Evolutionary conservation across 2,113 vertebrate species (phyloP), one percentile per base, ranked within the genome.

Genomic region (Romanogobio albipinnatus): DNA sequence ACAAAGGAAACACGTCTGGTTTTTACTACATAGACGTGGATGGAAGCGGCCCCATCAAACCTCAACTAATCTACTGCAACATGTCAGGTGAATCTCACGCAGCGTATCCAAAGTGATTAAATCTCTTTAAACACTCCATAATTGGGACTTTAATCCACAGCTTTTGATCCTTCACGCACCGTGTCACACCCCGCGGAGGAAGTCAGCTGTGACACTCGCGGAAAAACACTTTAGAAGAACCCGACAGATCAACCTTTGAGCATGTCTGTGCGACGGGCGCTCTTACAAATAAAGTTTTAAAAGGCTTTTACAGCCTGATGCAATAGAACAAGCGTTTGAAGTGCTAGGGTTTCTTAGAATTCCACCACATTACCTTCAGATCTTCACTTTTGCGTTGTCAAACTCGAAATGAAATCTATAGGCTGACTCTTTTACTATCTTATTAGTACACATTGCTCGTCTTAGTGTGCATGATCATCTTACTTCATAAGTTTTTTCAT

Each of bases 21-120:
- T 94, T 95, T 92, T 98, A 97, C 89, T 94, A 94, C 89, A 91
- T 98, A 33, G 97, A 99, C 88, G 93, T 95, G 86, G 97, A 99
- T 89, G 97, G 97, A 93, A 98, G 97, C 87, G 97, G 97, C 9
- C 95, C 96, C 53, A 91, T 97, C 89, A 91, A 90, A 82, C 96
- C 97, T 0, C 97, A 97, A 91, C 94, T 95, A 24, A 92, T 98
- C 4, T 98, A 96, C 92, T 99, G 97, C 93, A 96, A 99, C 91
- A 98, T 99, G 96, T 97, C 97, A 93, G 97, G 97, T 98, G 92
- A 94, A 83, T 58, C 93, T 86, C 92, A 62, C 74, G 82, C 83
- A 39, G 78, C 9, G 45, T 15, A 22, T 49, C 45, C 61, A 3
- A n/a, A 33, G n/a, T 66, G 9, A 64, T 66, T 66, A 68, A 81